A percentile compares a stretch with the other conserved stretches of the same genome.
phyloP scores from a whole-genome alignment of 1,140 invertebrate genomes.

The Pemphigus obesinymphae region DNA sequence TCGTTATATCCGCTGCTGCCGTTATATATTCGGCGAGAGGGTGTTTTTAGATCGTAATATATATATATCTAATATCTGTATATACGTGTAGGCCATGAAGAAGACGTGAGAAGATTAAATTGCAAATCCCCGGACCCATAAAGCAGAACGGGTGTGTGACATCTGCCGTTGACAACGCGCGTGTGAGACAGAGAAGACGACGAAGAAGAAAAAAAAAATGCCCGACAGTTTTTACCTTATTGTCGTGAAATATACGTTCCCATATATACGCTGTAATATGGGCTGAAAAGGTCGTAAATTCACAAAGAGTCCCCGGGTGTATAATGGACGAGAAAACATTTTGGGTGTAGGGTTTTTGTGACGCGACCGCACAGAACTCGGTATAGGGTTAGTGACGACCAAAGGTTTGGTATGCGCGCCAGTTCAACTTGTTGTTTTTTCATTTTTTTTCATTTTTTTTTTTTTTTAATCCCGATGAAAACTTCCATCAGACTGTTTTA shows the following conservation, averaged over 20 bases:
- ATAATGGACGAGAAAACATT: neutral
- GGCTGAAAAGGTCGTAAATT: constrained; percentile 17
- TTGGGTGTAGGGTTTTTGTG: constrained; percentile 10
- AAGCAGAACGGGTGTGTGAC: constrained; percentile 37
- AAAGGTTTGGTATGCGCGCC: neutral
- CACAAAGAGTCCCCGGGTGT: neutral
- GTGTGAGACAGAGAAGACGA: neutral
- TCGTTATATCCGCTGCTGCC: too few relatives aligned
- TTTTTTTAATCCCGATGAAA: neutral
- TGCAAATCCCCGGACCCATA: constrained; percentile 28
- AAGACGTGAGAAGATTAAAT: constrained; percentile 38
- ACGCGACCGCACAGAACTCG: neutral
- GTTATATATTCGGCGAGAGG: neutral
- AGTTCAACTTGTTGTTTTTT: constrained; percentile 17
- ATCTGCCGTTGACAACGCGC: constrained; percentile 37
- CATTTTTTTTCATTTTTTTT: too few relatives aligned
- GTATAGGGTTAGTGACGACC: neutral
- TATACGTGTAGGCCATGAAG: neutral
- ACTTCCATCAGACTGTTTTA: constrained; percentile 8
- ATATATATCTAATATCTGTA: neutral
- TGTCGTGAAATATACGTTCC: constrained; percentile 24
- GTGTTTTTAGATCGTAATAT: neutral
- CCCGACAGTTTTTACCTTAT: constrained; percentile 32
- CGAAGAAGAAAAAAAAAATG: constrained; percentile 8
- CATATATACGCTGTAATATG: neutral